phyloP scores from a whole-genome alignment of 23 tunicate species.

The Halocynthia roretzi region DNA sequence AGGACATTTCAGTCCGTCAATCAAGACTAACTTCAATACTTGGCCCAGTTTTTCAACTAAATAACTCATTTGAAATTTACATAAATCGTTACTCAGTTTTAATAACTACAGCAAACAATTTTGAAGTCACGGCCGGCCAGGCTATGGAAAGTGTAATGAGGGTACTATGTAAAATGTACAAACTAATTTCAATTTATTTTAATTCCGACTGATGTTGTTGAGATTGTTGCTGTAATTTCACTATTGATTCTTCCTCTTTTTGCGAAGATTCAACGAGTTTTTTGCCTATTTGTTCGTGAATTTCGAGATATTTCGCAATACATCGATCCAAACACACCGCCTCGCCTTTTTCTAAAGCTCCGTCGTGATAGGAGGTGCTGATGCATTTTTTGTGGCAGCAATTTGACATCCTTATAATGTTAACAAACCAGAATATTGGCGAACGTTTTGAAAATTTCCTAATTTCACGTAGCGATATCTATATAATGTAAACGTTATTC shows the following conservation, averaged over 20 bases:
- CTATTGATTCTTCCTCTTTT: constrained; percentile 76
- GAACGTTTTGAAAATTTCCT: neutral
- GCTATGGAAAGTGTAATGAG: no score
- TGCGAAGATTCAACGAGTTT: constrained; percentile 68
- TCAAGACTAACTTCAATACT: no score
- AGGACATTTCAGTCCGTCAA: no score
- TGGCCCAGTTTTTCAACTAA: no score
- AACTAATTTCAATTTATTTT: neutral
- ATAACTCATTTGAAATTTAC: no score
- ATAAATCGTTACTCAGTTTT: no score
- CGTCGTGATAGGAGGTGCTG: constrained; percentile 62
- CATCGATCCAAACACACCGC: constrained; percentile 90
- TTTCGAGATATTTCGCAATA: constrained; percentile 89
- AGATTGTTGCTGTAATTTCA: constrained; percentile 41
- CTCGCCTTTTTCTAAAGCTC: constrained; percentile 77
- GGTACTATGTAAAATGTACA: no score
- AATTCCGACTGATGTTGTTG: neutral
- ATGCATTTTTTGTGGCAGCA: constrained; percentile 92
- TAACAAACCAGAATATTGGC: neutral
- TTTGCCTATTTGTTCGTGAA: constrained; percentile 93
- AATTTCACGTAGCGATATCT: neutral
- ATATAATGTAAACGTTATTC: neutral
- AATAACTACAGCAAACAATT: no score
- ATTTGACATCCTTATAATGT: constrained; percentile 61
- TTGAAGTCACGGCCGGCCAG: no score